phyloP scores from a whole-genome alignment of 1,140 invertebrate genomes.

The Pseudomyrmex sp. region DNA sequence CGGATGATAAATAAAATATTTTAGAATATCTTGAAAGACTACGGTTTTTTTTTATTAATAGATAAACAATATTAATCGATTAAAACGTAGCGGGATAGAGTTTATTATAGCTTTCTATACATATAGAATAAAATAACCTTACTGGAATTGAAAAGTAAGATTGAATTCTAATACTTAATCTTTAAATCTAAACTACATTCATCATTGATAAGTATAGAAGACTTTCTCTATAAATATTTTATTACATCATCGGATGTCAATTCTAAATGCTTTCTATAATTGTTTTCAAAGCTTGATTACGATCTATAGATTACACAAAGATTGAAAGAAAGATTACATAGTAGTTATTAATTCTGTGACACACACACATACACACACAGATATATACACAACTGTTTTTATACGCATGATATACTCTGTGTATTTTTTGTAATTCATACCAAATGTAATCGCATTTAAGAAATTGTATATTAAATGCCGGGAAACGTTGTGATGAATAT shows the following conservation, averaged over 20 bases:
- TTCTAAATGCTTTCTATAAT: background rate
- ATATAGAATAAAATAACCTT: no score
- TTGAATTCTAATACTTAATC: no score
- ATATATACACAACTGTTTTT: constrained; percentile 62
- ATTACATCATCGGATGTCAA: background rate
- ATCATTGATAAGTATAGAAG: background rate
- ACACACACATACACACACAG: constrained; percentile 52
- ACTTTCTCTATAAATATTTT: background rate
- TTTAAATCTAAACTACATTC: background rate
- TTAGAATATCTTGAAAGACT: no score
- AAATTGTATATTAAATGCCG: constrained; percentile 66
- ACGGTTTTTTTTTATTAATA: no score
- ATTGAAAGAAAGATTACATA: constrained; percentile 48
- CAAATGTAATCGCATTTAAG: constrained; percentile 72
- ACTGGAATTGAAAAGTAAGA: no score
- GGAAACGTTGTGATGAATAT: constrained; percentile 18
- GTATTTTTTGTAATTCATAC: constrained; percentile 74
- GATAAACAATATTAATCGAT: no score
- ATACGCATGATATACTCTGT: constrained; percentile 72
- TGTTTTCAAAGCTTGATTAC: constrained; percentile 58
- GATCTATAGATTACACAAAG: constrained; percentile 56
- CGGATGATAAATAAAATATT: no score
- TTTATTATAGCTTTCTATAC: no score
- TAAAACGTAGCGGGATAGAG: no score
- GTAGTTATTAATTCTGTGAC: constrained; percentile 53